A percentile compares a stretch with the other conserved stretches of the same genome.
Conservation (phyloP, 2,888 invertebrate genomes). For the Acanthococcus lagerstroemiae region DNA sequence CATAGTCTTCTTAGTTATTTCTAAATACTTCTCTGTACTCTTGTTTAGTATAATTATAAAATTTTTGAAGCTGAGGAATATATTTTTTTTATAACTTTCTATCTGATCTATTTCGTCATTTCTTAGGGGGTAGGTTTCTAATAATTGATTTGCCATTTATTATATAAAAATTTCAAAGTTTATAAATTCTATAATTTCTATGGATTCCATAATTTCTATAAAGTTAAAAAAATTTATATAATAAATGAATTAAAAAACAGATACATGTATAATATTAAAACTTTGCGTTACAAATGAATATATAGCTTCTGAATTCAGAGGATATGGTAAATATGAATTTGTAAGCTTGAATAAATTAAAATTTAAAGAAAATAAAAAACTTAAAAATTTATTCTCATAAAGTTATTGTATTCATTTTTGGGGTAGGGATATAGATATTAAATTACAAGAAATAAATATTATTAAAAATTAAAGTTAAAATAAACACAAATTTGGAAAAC, state of each 20-base stretch:
- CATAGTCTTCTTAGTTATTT: conserved; percentile 10
- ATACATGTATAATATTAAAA: not conserved
- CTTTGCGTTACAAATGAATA: not conserved
- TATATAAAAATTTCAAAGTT: not conserved
- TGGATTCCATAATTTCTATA: not conserved
- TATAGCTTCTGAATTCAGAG: not conserved
- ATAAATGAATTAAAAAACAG: not conserved
- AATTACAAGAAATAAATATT: not conserved
- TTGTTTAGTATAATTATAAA: not conserved
- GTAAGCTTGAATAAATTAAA: not conserved
- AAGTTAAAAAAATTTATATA: not conserved
- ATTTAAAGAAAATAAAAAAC: not conserved
- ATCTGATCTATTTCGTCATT: not conserved
- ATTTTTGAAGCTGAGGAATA: conserved; percentile 2
- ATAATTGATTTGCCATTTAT: conserved; percentile 1
- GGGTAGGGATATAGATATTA: not conserved
- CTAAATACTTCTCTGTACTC: conserved; percentile 9
- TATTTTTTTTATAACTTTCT: conserved; percentile 3
- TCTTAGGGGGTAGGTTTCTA: not conserved
- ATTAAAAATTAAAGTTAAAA: not conserved
- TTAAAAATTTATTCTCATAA: too few relatives aligned
- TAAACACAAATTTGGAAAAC: not conserved
- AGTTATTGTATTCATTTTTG: not conserved
- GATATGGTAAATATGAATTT: not conserved
- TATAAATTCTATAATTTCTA: not conserved